These are phyloP conservation scores for Drosophila longiperda DNA, from an alignment of 2,888 invertebrate genomes.

Conservation along the genomic window DNA sequence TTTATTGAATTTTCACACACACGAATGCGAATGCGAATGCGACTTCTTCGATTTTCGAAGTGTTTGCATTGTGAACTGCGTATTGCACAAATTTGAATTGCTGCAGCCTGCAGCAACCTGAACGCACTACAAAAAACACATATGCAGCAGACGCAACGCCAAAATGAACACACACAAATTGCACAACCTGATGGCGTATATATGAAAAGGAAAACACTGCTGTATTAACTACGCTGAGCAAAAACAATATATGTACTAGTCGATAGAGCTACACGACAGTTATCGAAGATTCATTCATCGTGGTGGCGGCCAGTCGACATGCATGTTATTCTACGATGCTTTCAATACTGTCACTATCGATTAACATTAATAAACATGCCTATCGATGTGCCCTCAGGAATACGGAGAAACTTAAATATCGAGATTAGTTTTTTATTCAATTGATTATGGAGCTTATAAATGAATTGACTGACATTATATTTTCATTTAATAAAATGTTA, in stretches of 20 bases:
- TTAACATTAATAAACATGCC: not conserved
- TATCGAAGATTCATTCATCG: slow-evolving; percentile 14
- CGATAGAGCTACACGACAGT: slow-evolving; percentile 34
- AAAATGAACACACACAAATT: slow-evolving; percentile 49
- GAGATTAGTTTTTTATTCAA: not conserved
- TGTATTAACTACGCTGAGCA: slow-evolving; percentile 56
- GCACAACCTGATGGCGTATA: slow-evolving; percentile 60
- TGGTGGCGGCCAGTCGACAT: slow-evolving; percentile 35
- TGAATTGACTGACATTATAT: not conserved
- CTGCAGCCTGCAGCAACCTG: slow-evolving; percentile 18
- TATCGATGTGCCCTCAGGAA: not conserved
- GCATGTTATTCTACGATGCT: not conserved
- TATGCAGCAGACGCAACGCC: slow-evolving; percentile 14
- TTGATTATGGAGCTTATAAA: not conserved
- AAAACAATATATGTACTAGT: slow-evolving; percentile 67
- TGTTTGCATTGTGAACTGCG: slow-evolving; percentile 56
- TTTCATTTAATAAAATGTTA: not conserved
- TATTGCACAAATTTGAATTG: slow-evolving; percentile 40
- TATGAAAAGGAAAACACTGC: slow-evolving; percentile 55
- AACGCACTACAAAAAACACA: slow-evolving; percentile 32
- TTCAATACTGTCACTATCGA: slow-evolving; percentile 22
- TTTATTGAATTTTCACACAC: slow-evolving; percentile 74
- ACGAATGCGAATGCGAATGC: slow-evolving; percentile 39
- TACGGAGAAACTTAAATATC: not conserved
- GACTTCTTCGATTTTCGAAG: slow-evolving; percentile 66